phyloP scores from a whole-genome alignment of 1,140 invertebrate species.

The Drosophila equinoxialis region DNA sequence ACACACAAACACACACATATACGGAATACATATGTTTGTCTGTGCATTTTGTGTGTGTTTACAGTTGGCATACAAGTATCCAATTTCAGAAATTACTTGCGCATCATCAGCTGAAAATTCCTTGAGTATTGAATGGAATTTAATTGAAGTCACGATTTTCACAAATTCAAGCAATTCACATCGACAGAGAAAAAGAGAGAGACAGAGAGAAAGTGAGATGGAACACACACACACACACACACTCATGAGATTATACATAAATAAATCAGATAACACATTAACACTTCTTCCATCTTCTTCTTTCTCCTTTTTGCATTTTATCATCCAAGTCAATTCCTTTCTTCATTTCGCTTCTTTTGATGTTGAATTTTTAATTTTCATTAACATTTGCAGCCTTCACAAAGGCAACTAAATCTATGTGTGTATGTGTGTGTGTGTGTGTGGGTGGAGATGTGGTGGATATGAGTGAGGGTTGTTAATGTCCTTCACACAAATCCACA shows the following conservation, averaged over 20 bases:
- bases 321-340: slow-evolving; percentile 39
- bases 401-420: slow-evolving; percentile 56
- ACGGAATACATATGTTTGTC: slow-evolving; percentile 39
- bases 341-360: slow-evolving; percentile 63
- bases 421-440: not conserved
- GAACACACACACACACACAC: slow-evolving; percentile 20
- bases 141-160: slow-evolving; percentile 81
- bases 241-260: slow-evolving; percentile 58
- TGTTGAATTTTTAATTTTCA: slow-evolving; percentile 82
- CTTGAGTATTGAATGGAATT: slow-evolving; percentile 82
- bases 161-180: slow-evolving; percentile 77
- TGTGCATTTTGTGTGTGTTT: slow-evolving; percentile 57
- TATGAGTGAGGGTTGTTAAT: slow-evolving; percentile 33
- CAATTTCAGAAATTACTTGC: slow-evolving; percentile 81
- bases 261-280: slow-evolving; percentile 81
- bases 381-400: slow-evolving; percentile 63
- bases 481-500: slow-evolving; percentile 28
- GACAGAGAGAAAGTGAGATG: not conserved
- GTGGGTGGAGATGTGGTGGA: not conserved
- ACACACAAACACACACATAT: slow-evolving; percentile 2
- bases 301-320: slow-evolving; percentile 7
- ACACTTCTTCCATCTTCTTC: slow-evolving; percentile 56
- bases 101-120: slow-evolving; percentile 78
- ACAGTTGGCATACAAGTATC: slow-evolving; percentile 73
- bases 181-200: not conserved